Base-by-base conservation (phyloP, 1,140 invertebrate species). In the Diorhabda sublineata region DNA sequence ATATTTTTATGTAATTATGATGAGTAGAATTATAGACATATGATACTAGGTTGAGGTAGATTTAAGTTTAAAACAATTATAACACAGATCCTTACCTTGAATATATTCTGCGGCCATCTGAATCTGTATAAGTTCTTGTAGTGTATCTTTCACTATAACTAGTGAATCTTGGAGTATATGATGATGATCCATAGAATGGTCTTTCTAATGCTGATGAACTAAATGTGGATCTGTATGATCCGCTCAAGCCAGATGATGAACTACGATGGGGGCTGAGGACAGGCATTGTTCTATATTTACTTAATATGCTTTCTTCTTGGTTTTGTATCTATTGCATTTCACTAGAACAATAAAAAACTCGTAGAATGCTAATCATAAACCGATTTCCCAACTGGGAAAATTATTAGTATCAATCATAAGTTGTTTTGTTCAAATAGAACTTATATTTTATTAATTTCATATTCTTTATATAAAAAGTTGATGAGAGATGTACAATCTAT, bases 191-290 rank as follows among this genome's bases (percentile, higher is more conserved):
- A 72, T 82, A 85, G 76, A 83, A 85, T 0, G 84, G 83, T 71
- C 84, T 83, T 67, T 86, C 84, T 4, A 85, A 73, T 60, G 81
- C 82, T 0, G 84, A 79, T 0, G 84, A 82, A 64, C 79, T 81
- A 58, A 83, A 74, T 0, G 83, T 81, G 0, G 84, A 84, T 45
- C 86, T 75, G 70, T 84, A 86, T 0, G 85, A 84, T 0, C 84
- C 83, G 3, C 83, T 78, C 45, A 79, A 52, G 42, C 75, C 70
- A 8, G 75, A 79, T 65, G 80, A 80, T 11, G 76, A 77, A 47
- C 78, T 80, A 57, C 85, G 75, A 45, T 84, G 83, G 8, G 85
- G 85, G 42, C 85, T 86, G n/a, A 86, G 80, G 9, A 86, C 85
- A 66, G 86, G 85, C 86, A 87, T 87, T 69, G 59, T 70, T 64